Percentiles rank a stretch among this genome's conserved stretches.
phyloP scores from a whole-genome alignment of 2,888 invertebrate genomes.

The Lasioglossum morio region DNA sequence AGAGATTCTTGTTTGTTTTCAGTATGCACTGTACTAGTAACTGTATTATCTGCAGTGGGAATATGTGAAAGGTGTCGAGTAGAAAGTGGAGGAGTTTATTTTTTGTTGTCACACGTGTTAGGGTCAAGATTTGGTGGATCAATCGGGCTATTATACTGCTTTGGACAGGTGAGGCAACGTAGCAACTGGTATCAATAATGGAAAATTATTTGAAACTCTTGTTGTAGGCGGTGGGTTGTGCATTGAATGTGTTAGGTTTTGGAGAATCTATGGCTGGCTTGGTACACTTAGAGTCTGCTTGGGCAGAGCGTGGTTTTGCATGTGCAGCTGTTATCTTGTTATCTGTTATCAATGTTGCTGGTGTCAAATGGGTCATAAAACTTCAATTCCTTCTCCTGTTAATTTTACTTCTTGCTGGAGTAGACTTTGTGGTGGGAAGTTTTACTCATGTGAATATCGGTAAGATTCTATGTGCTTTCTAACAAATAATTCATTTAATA shows the following conservation, averaged over 20 bases:
- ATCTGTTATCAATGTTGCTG: slow-evolving; percentile 96
- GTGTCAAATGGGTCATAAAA: slow-evolving; percentile 99
- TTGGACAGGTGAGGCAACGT: slow-evolving; percentile 91
- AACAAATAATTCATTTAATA: slow-evolving; percentile 8
- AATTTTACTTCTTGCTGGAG: slow-evolving; percentile 93
- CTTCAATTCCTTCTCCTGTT: slow-evolving; percentile 95
- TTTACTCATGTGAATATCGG: slow-evolving; percentile 91
- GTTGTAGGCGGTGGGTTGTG: slow-evolving; percentile 96
- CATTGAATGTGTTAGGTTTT: slow-evolving; percentile 97
- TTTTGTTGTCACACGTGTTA: slow-evolving; percentile 96
- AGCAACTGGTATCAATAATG: background rate
- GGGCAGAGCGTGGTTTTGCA: slow-evolving; percentile 95
- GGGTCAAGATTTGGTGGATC: slow-evolving; percentile 97
- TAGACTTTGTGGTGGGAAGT: slow-evolving; percentile 97
- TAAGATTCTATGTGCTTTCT: slow-evolving; percentile 81
- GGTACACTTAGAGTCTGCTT: slow-evolving; percentile 89
- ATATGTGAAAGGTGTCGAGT: slow-evolving; percentile 98
- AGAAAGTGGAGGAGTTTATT: slow-evolving; percentile 99
- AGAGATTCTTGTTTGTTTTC: slow-evolving; percentile 79
- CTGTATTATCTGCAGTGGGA: slow-evolving; percentile 97
- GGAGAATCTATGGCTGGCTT: slow-evolving; percentile 97
- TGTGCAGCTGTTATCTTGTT: slow-evolving; percentile 94
- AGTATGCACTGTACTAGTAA: slow-evolving; percentile 95
- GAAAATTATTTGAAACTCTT: slow-evolving; percentile 39
- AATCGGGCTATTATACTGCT: slow-evolving; percentile 96